Percentiles rank a stretch among this genome's conserved stretches.
These are phyloP conservation scores for Tenualosa ilisha DNA, from an alignment of 2,797 vertebrate genomes.

Conservation along the genomic window DNA sequence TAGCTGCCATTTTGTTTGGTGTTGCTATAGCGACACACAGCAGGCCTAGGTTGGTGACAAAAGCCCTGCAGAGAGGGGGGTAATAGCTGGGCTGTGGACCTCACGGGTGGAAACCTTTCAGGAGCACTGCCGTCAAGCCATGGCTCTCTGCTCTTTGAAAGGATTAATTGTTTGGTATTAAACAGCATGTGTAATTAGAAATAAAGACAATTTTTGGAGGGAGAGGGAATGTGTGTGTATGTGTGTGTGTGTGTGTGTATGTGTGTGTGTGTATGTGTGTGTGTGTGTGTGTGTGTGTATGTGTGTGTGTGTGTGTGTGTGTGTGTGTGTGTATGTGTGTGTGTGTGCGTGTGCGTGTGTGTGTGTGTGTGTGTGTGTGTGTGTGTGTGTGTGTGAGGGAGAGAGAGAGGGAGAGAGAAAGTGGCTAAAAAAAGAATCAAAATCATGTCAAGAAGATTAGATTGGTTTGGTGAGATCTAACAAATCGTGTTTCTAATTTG, in stretches of 20 bases:
- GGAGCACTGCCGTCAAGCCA: background rate
- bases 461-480: slow-evolving; percentile 19
- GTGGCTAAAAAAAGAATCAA: background rate
- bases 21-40: background rate
- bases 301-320: too few species aligned
- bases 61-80: background rate
- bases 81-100: background rate
- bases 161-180: slow-evolving; percentile 25
- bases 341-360: too few species aligned
- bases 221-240: too few species aligned
- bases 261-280: too few species aligned
- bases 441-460: slow-evolving; percentile 20
- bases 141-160: background rate
- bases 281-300: too few species aligned
- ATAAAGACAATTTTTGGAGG: background rate
- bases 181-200: slow-evolving; percentile 20
- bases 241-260: too few species aligned
- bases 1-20: slow-evolving; percentile 19
- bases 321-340: too few species aligned
- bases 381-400: background rate
- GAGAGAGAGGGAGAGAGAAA: background rate
- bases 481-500: slow-evolving; percentile 22
- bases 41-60: background rate
- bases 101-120: background rate
- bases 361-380: too few species aligned